Conservation (phyloP, 2,888 invertebrate genomes). For the Cephus pygmeus region DNA sequence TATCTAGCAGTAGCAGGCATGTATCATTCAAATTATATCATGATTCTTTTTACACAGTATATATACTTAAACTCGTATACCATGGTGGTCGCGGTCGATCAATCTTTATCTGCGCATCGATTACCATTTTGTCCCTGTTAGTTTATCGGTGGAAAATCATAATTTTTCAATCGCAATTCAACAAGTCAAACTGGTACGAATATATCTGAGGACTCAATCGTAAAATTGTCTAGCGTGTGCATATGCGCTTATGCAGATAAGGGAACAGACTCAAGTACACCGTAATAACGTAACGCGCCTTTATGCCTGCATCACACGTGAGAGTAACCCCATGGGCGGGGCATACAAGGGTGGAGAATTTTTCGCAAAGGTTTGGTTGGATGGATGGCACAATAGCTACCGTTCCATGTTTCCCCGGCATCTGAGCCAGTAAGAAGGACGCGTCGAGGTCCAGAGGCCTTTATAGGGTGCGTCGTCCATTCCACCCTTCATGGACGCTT, state of each 20-base stretch:
- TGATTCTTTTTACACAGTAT: not conserved
- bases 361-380: constrained; percentile 57
- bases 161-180: not conserved
- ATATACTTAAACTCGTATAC: not conserved
- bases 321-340: constrained; percentile 45
- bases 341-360: constrained; percentile 40
- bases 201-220: not conserved
- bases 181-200: not conserved
- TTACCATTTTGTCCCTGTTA: not conserved
- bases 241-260: constrained; percentile 1
- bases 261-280: not conserved
- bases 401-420: constrained; percentile 28
- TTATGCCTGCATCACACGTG: not conserved
- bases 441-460: constrained; percentile 33
- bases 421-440: not conserved
- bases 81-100: not conserved
- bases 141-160: not conserved
- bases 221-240: not conserved
- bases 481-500: constrained; percentile 18
- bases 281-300: constrained; percentile 17
- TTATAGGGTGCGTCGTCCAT: constrained; percentile 43
- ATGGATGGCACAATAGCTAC: constrained; percentile 40
- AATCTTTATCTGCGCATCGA: not conserved
- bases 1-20: not conserved
- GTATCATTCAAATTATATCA: not conserved